Base-by-base conservation (phyloP, 1,140 invertebrate species). In the Phortica variegata region DNA sequence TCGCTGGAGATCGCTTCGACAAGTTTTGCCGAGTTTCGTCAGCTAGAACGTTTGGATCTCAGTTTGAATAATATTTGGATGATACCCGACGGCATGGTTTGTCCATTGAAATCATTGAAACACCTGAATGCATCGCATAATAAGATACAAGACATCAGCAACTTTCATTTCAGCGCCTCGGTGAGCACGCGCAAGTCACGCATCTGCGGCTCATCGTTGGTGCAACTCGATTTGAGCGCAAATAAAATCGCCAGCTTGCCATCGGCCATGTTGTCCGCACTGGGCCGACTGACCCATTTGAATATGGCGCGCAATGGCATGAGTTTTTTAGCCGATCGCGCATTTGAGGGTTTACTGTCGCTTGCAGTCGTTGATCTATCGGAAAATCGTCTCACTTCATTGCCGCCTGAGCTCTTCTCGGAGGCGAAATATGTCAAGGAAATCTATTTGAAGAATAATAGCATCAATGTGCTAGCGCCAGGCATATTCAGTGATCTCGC, bases 41-140 rank as follows among this genome's bases (percentile, higher is more conserved):
- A 88, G 61, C 76, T 91, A 52, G 85, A 90, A 77, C 80, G 84
- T 32, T 77, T 96, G 38, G 92, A 96, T 77, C 77, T 96, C 8
- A 88, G 89, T 43, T 83, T 89, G 66, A 95, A 94, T 76, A 92
- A 93, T 77, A 90, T 95, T 78, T 87, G 87, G 82, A 82, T 81
- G 16, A 82, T 95, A 62, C 91, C 91, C 9, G 86, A 89, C 52
- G 89, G 86, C 43, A 84, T 88, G 26, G 81, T 95, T 20, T 95
- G 92, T 65, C 84, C 87, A 1, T 74, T 95, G 23, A 82, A 85
- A 43, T 87, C 85, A 53, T 77, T 93, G 13, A 85, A 87, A 71
- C 80, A 87, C 58, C 77, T 93, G 6, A 92, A 93, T 77, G 80
- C 92, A 53, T 91, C 89, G 29, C 82, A 85, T 49, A 93, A 93